These are phyloP conservation scores for Zalophus californianus DNA, from an alignment of 2,797 vertebrate species.

Conservation along the genomic window DNA sequence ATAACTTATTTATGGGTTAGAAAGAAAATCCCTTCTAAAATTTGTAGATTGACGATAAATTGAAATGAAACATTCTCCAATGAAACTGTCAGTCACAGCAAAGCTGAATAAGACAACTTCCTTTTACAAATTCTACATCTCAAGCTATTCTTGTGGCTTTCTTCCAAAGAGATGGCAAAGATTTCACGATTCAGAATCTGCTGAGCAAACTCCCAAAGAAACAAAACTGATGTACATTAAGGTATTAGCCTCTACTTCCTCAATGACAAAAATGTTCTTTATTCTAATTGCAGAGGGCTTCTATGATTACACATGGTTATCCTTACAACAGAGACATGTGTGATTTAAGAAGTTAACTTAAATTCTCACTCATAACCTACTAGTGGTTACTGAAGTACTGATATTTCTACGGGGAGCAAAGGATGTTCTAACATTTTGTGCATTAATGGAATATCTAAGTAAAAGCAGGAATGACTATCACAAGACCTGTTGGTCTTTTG, in stretches of 20 bases:
- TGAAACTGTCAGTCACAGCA: conserved; percentile 42
- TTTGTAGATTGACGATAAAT: conserved; percentile 54
- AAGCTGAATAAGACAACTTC: conserved; percentile 32
- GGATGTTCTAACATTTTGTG: neutral
- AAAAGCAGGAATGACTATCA: neutral
- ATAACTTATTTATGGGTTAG: conserved; percentile 34
- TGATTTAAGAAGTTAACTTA: conserved; percentile 6
- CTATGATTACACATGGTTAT: conserved; percentile 16
- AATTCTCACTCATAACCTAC: neutral
- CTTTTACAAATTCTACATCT: conserved; percentile 25
- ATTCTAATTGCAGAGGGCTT: neutral
- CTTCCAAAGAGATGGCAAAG: conserved; percentile 33
- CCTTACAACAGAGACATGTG: neutral
- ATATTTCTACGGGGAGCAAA: conserved; percentile 23
- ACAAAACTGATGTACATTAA: neutral
- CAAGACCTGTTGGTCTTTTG: neutral
- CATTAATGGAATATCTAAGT: neutral
- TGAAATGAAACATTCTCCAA: conserved; percentile 45
- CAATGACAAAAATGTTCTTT: neutral
- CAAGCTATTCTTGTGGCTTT: conserved; percentile 31
- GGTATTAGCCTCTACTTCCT: neutral
- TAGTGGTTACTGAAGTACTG: neutral
- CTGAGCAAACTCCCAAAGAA: conserved; percentile 41
- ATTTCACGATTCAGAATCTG: neutral
- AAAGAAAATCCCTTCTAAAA: conserved; percentile 46